Base-by-base conservation (phyloP, 1,140 invertebrate genomes). In the Scaptomyza graminum region DNA sequence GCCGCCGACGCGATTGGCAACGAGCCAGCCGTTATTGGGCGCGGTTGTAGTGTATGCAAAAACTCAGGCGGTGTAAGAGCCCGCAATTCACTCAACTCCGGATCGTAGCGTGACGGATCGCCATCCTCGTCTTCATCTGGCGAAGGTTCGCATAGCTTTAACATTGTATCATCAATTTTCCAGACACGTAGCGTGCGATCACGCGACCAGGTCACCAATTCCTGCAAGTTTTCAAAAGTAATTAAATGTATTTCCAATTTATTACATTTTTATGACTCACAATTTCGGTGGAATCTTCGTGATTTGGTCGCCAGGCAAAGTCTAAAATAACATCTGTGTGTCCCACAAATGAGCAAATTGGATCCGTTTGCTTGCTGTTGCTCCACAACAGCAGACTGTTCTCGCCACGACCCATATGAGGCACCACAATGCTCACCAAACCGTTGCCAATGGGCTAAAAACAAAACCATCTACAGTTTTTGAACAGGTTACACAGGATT, bases 181-280 rank as follows among this genome's bases (percentile, higher is more conserved):
- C 97, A 99, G 13, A 99, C 95, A 57, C 98, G 93, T 16, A 99
- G 93, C 52, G 95, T 97, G 79, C 98, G 97, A 94, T 99, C 98
- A 90, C 97, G 95, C 0, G 97, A 98, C 98, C 97, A 99, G 0
- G 97, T 99, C 0, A 99, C 95, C n/a, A 99, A 91, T 91, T 99
- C 96, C 92, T 96, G 96, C 79, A 95, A 41, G 11, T 13, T 18
- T 41, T 3, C 0, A 5, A 1, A 39, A 39, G n/a, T 1, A 41
- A 41, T 0, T n/a, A 5, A 41, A 5, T n/a, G 4, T n/a, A 4
- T 5, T 41, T n/a, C 8, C 8, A 8, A 41, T 41, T 41, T 41
- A 6, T 1, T 39, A 5, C 3, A n/a, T 41, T 6, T 22, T 3
- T 3, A 22, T 22, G 18, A 64, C 78, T 69, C 50, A 91, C 90